A percentile compares a stretch with the other conserved stretches of the same genome.
phyloP scores from a whole-genome alignment of 2,113 vertebrate genomes.

The Turnix velox region DNA sequence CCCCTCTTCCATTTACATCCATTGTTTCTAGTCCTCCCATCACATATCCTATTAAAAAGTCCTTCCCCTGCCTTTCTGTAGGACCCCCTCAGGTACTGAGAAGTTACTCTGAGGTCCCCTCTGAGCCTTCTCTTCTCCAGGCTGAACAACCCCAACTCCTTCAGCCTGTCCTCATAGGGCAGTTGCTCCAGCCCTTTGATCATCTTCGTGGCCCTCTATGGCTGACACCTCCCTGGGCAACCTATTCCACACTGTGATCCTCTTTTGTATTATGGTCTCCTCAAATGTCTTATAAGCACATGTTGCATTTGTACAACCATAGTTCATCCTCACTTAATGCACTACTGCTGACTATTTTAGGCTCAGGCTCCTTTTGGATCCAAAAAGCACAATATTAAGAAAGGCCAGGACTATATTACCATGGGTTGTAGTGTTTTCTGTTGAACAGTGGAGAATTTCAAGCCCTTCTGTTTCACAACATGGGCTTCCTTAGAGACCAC shows the following conservation, averaged over 20 bases:
- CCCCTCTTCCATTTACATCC: too few species aligned
- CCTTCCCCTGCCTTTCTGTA: too few species aligned
- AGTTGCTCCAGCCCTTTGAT: too few species aligned
- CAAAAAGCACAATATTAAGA: not conserved
- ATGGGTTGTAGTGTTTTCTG: accelerated
- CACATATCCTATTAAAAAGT: too few species aligned
- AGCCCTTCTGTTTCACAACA: not conserved
- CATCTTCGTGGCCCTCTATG: too few species aligned
- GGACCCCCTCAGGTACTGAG: too few species aligned
- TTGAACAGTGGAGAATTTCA: not conserved
- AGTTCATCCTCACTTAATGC: not conserved
- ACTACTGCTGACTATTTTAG: not conserved
- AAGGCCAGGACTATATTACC: not conserved
- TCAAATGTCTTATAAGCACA: not conserved
- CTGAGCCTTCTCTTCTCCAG: too few species aligned
- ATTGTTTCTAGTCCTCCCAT: too few species aligned
- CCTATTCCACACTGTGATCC: not conserved
- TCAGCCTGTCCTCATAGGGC: too few species aligned
- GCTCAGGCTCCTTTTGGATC: not conserved
- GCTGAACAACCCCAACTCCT: too few species aligned
- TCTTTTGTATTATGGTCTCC: not conserved
- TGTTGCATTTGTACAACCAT: not conserved
- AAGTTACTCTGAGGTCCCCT: too few species aligned
- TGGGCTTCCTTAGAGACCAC: not conserved
- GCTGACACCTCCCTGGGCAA: not conserved